Evolutionary conservation across 2,888 invertebrate genomes (phyloP), one percentile per base, ranked within the genome.

Genomic region (Himalopsyche tibetana): DNA sequence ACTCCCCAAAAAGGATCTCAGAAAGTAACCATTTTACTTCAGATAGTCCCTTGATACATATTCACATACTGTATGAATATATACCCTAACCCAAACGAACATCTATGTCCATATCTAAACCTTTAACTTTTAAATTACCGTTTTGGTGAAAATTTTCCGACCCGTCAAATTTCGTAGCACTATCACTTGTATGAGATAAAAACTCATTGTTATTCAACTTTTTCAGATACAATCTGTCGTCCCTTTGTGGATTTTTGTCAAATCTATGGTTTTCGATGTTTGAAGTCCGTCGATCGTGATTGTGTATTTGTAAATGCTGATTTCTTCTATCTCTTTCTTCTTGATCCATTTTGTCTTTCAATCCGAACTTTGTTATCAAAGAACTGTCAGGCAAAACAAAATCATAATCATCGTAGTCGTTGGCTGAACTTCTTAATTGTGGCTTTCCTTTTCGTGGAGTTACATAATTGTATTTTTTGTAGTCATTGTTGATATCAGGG

Each of bases 381-480:
- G 17, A 45, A 63, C 69, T 56, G 56, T 63, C 83, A 42, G 83
- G 83, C 42, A 82, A 56, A n/a, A 83, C 63, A 56, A 83, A 82
- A 36, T 83, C 28, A 15, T 69, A 56, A 83, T 83, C 69, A 38
- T 56, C 82, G 19, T 42, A 9, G 8, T 0, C 82, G 9, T 28
- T n/a, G 2, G 19, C n/a, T 0, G 63, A 63, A 19, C 63, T 63
- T 63, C 28, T 63, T 8, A 63, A 63, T 63, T 9, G 8, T 8
- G 8, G 9, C 28, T 63, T 28, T 63, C 11, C 0, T 63, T 63
- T 63, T 63, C n/a, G 28, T 19, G 63, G n/a, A 63, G 19, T 63
- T 9, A 63, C 19, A 63, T 63, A 19, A 28, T 63, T 63, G 11
- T 28, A 63, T 28, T 63, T 63, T 19, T 5, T 19, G 19, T 63